Percentiles rank a stretch among this genome's conserved stretches.
Evolutionary conservation across 23 tunicate genomes (phyloP).

Genomic region (Ciona savignyi): DNA sequence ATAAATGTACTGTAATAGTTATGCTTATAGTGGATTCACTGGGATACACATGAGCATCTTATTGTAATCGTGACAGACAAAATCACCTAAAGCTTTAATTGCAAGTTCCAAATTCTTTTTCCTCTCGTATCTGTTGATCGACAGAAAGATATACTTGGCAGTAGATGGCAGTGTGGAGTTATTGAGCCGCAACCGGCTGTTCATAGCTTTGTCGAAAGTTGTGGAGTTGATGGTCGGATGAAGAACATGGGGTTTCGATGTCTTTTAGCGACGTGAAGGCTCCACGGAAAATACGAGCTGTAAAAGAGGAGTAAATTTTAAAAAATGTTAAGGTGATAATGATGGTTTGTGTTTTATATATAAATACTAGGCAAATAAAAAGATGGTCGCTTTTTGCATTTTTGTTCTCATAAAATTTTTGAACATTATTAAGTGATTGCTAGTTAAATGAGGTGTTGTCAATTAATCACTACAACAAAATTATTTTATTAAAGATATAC

Average conservation of each 20-base stretch:
- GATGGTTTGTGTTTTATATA: background rate
- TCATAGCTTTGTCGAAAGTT: conserved; percentile 35
- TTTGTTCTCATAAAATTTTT: no score
- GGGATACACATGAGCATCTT: no score
- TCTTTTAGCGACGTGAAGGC: conserved; percentile 50
- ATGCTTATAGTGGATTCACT: no score
- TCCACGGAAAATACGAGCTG: conserved; percentile 46
- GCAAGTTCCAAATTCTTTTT: conserved; percentile 84
- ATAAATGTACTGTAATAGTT: no score
- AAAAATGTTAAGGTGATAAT: background rate
- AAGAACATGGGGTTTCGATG: conserved; percentile 53
- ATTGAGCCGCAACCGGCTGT: background rate
- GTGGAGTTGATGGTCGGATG: conserved; percentile 78
- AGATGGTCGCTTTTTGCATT: no score
- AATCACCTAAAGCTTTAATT: conserved; percentile 75
- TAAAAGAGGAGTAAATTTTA: background rate
- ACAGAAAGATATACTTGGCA: conserved; percentile 32
- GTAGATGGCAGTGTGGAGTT: conserved; percentile 15
- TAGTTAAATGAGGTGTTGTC: background rate
- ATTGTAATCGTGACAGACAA: no score
- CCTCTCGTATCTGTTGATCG: conserved; percentile 92
- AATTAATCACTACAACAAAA: no score
- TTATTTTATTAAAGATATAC: no score
- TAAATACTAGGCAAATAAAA: no score
- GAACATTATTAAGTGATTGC: background rate